A percentile compares a stretch with the other conserved stretches of the same genome.
Conservation (phyloP, 1,140 invertebrate genomes). For the Pseudomyrmex pallidus region DNA sequence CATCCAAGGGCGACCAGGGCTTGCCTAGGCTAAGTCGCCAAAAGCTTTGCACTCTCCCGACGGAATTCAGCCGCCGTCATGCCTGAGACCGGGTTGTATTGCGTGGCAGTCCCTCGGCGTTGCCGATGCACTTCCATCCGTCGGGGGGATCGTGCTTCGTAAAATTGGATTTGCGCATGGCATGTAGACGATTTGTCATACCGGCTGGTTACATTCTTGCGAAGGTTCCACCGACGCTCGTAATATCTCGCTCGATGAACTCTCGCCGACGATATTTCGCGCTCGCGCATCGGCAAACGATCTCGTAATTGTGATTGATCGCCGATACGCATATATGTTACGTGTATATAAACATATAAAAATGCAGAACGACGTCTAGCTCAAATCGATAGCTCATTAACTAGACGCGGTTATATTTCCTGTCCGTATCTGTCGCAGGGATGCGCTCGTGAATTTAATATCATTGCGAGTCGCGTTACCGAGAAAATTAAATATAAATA, state of each 20-base stretch:
- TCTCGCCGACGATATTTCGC: slow-evolving; percentile 51
- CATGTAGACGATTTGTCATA: slow-evolving; percentile 65
- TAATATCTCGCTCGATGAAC: slow-evolving; percentile 58
- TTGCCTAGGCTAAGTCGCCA: slow-evolving; percentile 71
- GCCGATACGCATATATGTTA: neutral
- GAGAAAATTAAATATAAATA: slow-evolving; percentile 59
- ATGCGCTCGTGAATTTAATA: slow-evolving; percentile 44
- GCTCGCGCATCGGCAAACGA: slow-evolving; percentile 49
- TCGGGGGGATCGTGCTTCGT: slow-evolving; percentile 70
- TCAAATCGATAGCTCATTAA: slow-evolving; percentile 59
- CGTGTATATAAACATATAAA: slow-evolving; percentile 24
- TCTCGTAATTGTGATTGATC: slow-evolving; percentile 54
- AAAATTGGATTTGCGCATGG: slow-evolving; percentile 73
- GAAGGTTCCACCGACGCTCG: slow-evolving; percentile 34
- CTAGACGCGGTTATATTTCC: slow-evolving; percentile 44
- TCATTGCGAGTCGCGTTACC: slow-evolving; percentile 40
- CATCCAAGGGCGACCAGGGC: slow-evolving; percentile 58
- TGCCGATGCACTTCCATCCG: slow-evolving; percentile 71
- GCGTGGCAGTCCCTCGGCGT: slow-evolving; percentile 66
- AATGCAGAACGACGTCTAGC: slow-evolving; percentile 26
- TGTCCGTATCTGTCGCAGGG: slow-evolving; percentile 34
- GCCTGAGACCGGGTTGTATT: slow-evolving; percentile 60
- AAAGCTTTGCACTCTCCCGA: slow-evolving; percentile 68
- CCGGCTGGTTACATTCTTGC: slow-evolving; percentile 58
- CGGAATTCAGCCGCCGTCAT: slow-evolving; percentile 72